Conservation (phyloP, 1,140 invertebrate genomes). For the Adoxophyes honmai region DNA sequence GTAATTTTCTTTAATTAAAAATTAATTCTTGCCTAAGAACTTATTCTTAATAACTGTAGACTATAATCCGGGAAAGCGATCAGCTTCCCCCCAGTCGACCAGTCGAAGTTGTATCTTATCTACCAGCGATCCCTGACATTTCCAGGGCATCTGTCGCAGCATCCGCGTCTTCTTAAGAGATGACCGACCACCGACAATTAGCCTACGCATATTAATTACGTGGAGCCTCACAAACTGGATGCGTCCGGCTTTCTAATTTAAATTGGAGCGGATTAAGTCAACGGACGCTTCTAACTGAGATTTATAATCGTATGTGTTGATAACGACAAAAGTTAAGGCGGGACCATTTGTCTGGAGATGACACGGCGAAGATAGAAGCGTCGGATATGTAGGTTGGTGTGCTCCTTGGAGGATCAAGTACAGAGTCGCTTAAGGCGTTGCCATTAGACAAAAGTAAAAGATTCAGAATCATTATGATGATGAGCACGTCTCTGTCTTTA, state of each 20-base stretch:
- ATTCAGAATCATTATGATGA: too few species aligned
- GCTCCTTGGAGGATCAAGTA: too few species aligned
- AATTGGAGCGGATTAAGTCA: constrained; percentile 52
- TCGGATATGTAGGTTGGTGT: too few species aligned
- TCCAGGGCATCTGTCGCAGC: constrained; percentile 28
- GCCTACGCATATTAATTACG: constrained; percentile 64
- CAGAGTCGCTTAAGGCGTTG: too few species aligned
- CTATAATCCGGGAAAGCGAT: too few species aligned
- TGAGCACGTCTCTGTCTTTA: too few species aligned
- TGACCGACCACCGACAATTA: constrained; percentile 61
- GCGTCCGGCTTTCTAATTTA: constrained; percentile 67
- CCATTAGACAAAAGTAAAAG: too few species aligned
- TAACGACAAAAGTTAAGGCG: constrained; percentile 12
- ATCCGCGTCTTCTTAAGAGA: constrained; percentile 36
- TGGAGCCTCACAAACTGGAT: constrained; percentile 47
- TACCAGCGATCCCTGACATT: constrained; percentile 12
- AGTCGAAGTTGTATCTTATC: too few species aligned
- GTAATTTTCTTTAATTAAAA: too few species aligned
- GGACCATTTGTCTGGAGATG: not conserved
- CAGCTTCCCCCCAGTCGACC: too few species aligned
- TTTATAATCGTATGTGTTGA: constrained; percentile 6
- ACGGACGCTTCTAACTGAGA: constrained; percentile 33
- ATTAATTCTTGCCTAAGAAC: too few species aligned
- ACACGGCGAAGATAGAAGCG: not conserved
- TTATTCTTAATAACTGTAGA: too few species aligned